Percentiles rank a stretch among this genome's conserved stretches.
Conservation (phyloP, 1,140 invertebrate genomes). For the Drosophila busckii region DNA sequence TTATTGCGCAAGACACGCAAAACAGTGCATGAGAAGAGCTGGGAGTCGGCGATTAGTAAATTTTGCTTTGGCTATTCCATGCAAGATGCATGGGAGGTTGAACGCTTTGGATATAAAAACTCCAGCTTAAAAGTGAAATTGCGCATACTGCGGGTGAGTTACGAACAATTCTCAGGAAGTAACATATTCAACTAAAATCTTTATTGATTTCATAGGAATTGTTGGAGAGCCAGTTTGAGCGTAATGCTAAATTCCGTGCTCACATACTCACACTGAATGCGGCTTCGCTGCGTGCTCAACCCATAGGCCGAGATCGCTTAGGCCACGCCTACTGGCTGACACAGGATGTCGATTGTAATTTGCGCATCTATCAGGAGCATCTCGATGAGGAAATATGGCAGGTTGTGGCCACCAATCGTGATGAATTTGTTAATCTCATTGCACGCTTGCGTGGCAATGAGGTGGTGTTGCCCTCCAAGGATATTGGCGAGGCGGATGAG, state of each 20-base stretch:
- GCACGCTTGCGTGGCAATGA: conserved; percentile 85
- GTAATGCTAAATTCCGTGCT: conserved; percentile 95
- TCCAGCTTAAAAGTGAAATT: conserved; percentile 92
- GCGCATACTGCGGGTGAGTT: conserved; percentile 88
- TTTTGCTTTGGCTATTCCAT: conserved; percentile 92
- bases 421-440: conserved; percentile 88
- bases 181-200: background rate
- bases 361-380: conserved; percentile 95
- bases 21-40: conserved; percentile 90
- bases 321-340: conserved; percentile 97
- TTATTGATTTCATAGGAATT: conserved; percentile 85
- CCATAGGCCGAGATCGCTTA: conserved; percentile 92
- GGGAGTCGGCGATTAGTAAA: conserved; percentile 93
- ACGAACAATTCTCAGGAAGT: background rate
- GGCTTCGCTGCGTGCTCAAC: conserved; percentile 89
- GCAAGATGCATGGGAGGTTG: conserved; percentile 97
- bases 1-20: conserved; percentile 92
- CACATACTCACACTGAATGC: conserved; percentile 91
- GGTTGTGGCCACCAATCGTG: conserved; percentile 91
- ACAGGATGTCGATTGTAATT: conserved; percentile 91
- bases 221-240: conserved; percentile 96
- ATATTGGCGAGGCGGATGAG: conserved; percentile 82
- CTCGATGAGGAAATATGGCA: conserved; percentile 97
- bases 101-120: conserved; percentile 97
- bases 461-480: conserved; percentile 80